Conservation (phyloP, 64 coral and sea anemone genomes). For the Actinia tenebrosa region DNA sequence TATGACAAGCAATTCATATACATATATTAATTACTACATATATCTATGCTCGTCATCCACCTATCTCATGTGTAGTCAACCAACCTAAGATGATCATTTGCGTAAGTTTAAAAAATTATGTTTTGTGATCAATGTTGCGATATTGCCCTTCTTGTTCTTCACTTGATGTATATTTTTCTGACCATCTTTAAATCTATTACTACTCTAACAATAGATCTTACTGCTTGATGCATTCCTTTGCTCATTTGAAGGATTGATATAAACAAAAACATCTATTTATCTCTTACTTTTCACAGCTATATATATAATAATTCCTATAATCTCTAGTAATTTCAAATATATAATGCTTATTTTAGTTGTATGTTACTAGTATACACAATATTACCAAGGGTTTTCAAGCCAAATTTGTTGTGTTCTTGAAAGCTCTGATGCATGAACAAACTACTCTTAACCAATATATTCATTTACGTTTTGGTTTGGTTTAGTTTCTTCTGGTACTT, state of each 20-base stretch:
- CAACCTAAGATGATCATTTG: constrained; percentile 1
- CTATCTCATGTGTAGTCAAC: background rate
- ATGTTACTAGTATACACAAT: background rate
- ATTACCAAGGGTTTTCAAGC: background rate
- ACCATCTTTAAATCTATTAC: background rate
- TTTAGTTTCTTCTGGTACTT: background rate
- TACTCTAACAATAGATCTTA: background rate
- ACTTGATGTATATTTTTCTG: background rate
- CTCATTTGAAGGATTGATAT: background rate
- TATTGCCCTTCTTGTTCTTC: background rate
- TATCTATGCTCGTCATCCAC: background rate
- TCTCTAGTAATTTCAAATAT: background rate
- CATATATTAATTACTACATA: background rate
- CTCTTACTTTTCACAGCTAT: background rate
- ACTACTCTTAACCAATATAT: background rate
- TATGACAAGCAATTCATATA: constrained; percentile 4
- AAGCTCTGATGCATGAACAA: background rate
- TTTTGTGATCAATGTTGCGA: background rate
- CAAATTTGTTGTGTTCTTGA: background rate
- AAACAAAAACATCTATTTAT: background rate
- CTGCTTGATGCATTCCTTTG: background rate
- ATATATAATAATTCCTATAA: background rate
- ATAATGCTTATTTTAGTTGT: background rate
- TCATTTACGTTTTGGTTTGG: background rate
- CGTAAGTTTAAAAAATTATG: background rate